Evolutionary conservation across 1,140 invertebrate species (phyloP), one percentile per base, ranked within the genome.

Genomic region (Drosophila kohkoa): DNA sequence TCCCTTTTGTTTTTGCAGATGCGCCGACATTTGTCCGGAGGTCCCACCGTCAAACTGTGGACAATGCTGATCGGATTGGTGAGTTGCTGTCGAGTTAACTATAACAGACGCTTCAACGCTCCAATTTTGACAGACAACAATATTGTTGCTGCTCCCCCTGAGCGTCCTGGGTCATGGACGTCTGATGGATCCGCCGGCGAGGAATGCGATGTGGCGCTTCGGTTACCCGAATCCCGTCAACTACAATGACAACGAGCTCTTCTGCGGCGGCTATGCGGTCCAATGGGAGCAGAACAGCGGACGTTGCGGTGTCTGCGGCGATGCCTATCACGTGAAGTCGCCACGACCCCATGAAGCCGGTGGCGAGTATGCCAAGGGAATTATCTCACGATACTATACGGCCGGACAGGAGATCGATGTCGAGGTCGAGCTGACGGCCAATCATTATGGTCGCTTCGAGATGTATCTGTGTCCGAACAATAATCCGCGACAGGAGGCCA

Each of bases 171-270:
- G 96, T 5, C 98, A 99, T 93, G 96, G 96, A 1, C 92, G 96
- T 16, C 92, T 97, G 41, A 97, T 98, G 96, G 97, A 98, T 92
- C 98, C 98, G 0, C 97, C 98, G 1, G 95, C 97, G 0, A 94
- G 98, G 15, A 98, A 98, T 93, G 96, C 96, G 15, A 98, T 98
- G 96, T 99, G 98, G 98, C 93, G 98, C 54, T 97, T 98, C 86
- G 98, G 98, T 1, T 99, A 96, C 93, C 96, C 96, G 1, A 98
- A 97, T 93, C 97, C 97, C 1, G 96, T 98, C 7, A 98, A 99
- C 93, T 99, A 98, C 88, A 98, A 99, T 79, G 98, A 99, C 91
- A 99, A 98, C 78, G 97, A 95, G 82, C 93, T 95, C 5, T 95
- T 95, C 86, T 95, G 95, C 77, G 98, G 98, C 1, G 98, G 98